These are phyloP conservation scores for Trogon surrucura DNA, from an alignment of 2,113 vertebrate species.

Conservation along the genomic window DNA sequence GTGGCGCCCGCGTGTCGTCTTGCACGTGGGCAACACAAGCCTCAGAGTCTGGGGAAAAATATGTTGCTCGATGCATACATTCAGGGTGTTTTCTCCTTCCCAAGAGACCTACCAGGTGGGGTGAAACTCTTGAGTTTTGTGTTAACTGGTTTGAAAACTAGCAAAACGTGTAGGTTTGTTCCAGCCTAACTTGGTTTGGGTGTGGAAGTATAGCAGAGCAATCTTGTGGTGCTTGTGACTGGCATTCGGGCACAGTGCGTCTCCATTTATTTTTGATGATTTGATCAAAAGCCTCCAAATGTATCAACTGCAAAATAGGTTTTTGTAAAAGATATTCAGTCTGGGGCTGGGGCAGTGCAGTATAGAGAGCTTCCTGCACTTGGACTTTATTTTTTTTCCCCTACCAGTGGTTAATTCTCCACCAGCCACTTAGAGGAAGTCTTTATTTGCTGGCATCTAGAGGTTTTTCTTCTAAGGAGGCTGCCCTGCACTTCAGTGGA, in stretches of 20 bases:
- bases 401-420: neutral
- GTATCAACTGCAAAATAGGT: neutral
- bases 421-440: neutral
- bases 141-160: neutral
- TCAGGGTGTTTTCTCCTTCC: neutral
- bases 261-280: neutral
- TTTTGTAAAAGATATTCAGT: neutral
- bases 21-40: neutral
- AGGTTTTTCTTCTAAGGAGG: neutral
- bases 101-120: neutral
- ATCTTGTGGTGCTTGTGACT: neutral
- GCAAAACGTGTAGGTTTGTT: neutral
- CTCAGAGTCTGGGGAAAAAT: neutral
- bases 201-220: neutral
- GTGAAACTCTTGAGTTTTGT: neutral
- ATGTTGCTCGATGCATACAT: neutral
- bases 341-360: neutral
- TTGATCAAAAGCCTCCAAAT: neutral
- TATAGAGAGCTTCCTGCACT: neutral
- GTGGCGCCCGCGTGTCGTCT: rapidly evolving
- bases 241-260: neutral
- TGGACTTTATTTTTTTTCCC: rapidly evolving
- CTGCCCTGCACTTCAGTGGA: neutral
- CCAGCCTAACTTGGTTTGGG: neutral
- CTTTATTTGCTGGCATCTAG: neutral